These are phyloP conservation scores for Papilio protenor DNA, from an alignment of 2,888 invertebrate genomes.

Conservation along the genomic window DNA sequence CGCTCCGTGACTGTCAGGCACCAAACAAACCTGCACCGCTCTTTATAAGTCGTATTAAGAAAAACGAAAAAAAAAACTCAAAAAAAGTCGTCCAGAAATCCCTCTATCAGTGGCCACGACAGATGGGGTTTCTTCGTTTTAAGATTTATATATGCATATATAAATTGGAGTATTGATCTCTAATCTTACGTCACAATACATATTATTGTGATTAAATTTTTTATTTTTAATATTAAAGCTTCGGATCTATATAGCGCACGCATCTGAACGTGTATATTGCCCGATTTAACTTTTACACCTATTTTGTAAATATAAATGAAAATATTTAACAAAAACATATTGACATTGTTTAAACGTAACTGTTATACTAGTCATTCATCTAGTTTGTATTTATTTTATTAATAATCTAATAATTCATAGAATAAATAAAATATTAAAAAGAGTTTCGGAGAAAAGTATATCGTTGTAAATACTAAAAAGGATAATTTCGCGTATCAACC, in stretches of 20 bases:
- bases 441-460: constrained; percentile 49
- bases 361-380: constrained; percentile 82
- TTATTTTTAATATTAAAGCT: constrained; percentile 57
- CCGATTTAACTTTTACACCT: constrained; percentile 60
- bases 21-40: constrained; percentile 75
- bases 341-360: constrained; percentile 70
- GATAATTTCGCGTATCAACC: constrained; percentile 59
- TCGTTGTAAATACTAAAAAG: constrained; percentile 47
- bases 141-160: constrained; percentile 79
- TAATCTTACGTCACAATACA: constrained; percentile 81
- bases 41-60: constrained; percentile 74
- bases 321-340: constrained; percentile 60
- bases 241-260: constrained; percentile 65
- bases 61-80: constrained; percentile 68
- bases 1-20: constrained; percentile 80
- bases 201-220: constrained; percentile 70
- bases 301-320: constrained; percentile 62
- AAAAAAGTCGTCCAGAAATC: constrained; percentile 55
- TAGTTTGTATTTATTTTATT: constrained; percentile 81
- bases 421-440: constrained; percentile 49
- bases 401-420: constrained; percentile 57
- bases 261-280: constrained; percentile 71
- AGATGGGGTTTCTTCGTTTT: constrained; percentile 64
- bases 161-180: constrained; percentile 80
- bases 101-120: constrained; percentile 81